Base-by-base conservation (phyloP, 2,888 invertebrate species). In the Scaptomyza parva region DNA sequence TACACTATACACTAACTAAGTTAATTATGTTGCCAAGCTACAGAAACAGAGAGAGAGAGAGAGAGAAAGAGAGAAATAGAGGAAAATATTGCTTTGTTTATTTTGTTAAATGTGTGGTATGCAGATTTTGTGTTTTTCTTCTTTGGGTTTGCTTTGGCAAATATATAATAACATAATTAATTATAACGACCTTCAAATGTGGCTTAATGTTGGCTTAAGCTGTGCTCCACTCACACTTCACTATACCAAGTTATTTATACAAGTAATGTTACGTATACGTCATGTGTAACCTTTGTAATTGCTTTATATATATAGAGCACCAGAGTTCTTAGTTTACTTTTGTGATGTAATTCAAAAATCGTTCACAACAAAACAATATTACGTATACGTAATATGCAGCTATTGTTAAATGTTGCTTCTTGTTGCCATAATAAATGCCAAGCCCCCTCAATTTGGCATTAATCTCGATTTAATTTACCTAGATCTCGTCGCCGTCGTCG, bases 401-500 rank as follows among this genome's bases (percentile, higher is more conserved):
- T n/a, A n/a, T n/a, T n/a, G 30, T 37, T 24, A 24, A 24, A 6
- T 24, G 22, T 26, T 37, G 37, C 37, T 37, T 17, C 17, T 37
- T 37, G 1, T n/a, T 14, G 14, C 2, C 0, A 14, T 35, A 14
- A 11, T n/a, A 14, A 51, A 26, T 41, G 54, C 41, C 62, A 44
- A 63, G 6, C 62, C 67, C 26, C 24, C 7, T 3, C 17, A 9
- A 17, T 37, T 17, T 53, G 67, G 18, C 24, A 5, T 37, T 37
- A 66, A 67, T 67, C 62, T 67, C 12, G 37, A 39, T 39, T 39
- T 39, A 37, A 44, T 14, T 62, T 39, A 33, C 45, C 57, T 28
- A 50, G 43, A 66, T 66, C 55, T 51, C 28, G 33, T n/a, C n/a
- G n/a, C n/a, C n/a, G n/a, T n/a, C n/a, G n/a, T n/a, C n/a, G n/a